A percentile compares a stretch with the other conserved stretches of the same genome.
Conservation (phyloP, 2,888 invertebrate species). For the Xanthia togata region DNA sequence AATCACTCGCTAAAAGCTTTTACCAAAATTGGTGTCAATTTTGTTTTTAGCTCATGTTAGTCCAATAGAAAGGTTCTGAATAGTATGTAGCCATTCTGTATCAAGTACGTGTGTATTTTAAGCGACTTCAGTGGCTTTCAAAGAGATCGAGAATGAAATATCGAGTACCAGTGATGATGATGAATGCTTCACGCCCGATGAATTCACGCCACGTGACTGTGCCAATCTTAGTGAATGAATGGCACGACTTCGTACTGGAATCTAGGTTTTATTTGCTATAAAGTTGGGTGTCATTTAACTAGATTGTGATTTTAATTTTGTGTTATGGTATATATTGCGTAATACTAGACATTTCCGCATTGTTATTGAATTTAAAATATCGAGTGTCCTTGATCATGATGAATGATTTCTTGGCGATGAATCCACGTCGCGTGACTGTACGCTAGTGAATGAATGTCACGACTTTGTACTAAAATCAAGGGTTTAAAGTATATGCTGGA, state of each 20-base stretch:
- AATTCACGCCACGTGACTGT: constrained; percentile 6
- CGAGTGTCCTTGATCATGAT: too few species aligned
- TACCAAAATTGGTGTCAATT: constrained; percentile 32
- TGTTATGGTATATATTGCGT: too few species aligned
- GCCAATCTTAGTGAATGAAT: constrained; percentile 1
- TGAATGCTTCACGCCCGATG: constrained; percentile 35
- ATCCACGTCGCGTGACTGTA: too few species aligned
- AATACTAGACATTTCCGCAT: too few species aligned
- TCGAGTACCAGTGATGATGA: constrained; percentile 32
- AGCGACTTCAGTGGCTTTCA: background rate
- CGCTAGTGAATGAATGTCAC: too few species aligned
- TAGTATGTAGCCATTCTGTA: constrained; percentile 15
- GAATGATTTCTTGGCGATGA: too few species aligned
- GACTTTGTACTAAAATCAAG: too few species aligned
- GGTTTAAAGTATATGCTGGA: too few species aligned
- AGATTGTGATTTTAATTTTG: too few species aligned
- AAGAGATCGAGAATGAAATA: constrained; percentile 38
- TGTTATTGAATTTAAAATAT: too few species aligned
- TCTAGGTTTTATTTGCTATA: background rate
- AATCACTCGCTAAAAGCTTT: constrained; percentile 27
- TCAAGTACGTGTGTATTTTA: constrained; percentile 15
- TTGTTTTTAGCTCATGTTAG: constrained; percentile 1
- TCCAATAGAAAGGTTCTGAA: constrained; percentile 1
- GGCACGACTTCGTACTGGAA: background rate
- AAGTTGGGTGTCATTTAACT: constrained; percentile 1